These are phyloP conservation scores for Danionella cerebrum DNA, from an alignment of 2,113 vertebrate species.

Conservation along the genomic window DNA sequence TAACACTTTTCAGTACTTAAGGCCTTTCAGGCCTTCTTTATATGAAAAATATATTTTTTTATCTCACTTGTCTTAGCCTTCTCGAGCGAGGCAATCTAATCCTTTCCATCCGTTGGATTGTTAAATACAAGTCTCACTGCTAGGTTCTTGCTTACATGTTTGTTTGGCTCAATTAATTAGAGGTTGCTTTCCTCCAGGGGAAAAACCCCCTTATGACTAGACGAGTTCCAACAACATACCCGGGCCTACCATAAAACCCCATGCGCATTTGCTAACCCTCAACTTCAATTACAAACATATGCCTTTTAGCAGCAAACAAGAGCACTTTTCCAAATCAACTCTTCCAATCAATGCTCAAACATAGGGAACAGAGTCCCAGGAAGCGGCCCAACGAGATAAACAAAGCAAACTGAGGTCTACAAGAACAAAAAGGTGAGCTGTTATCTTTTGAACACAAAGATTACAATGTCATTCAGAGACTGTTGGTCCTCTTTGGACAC, in stretches of 20 bases:
- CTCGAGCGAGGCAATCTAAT: constrained; percentile 1
- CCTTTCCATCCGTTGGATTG: constrained; percentile 7
- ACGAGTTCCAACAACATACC: constrained; percentile 13
- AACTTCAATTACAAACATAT: constrained; percentile 29
- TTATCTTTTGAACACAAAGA: constrained; percentile 11
- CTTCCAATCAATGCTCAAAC: neutral
- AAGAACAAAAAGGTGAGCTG: neutral
- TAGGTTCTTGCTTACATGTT: constrained; percentile 9
- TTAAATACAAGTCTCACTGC: neutral
- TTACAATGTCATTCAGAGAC: neutral
- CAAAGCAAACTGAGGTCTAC: neutral
- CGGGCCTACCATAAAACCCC: constrained; percentile 26
- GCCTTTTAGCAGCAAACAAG: constrained; percentile 16
- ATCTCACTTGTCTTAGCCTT: too few relatives aligned
- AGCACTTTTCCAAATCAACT: constrained; percentile 12
- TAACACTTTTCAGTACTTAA: too few relatives aligned
- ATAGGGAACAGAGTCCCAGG: neutral
- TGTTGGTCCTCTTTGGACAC: neutral
- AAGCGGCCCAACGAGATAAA: neutral
- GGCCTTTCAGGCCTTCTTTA: too few relatives aligned
- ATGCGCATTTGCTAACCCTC: constrained; percentile 30
- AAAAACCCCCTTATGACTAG: constrained; percentile 13
- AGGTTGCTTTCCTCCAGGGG: neutral
- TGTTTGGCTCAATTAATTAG: neutral
- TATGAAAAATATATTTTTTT: too few relatives aligned